Evolutionary conservation across 2,797 vertebrate genomes (phyloP), one percentile per base, ranked within the genome.

Genomic region (Sebastiscus tertius): DNA sequence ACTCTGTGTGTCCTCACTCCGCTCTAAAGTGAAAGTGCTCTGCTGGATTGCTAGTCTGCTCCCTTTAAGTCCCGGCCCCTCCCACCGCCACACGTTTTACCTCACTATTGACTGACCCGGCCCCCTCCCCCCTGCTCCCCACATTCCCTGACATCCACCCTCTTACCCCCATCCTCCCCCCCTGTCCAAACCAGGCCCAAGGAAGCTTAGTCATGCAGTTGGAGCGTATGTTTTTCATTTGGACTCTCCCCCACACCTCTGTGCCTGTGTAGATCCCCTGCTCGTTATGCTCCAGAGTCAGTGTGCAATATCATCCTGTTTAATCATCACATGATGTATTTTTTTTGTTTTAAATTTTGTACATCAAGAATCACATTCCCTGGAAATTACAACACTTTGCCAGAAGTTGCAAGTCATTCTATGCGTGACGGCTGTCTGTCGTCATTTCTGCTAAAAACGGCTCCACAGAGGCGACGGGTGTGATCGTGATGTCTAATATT

Each of bases 21-120:
- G 29, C 89, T 91, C 92, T 52, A 96, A 96, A 96, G 95, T 96
- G 94, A 95, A 96, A 95, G 94, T 94, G 93, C 90, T 92, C 8
- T 22, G 78, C 84, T 88, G 81, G 84, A 88, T 88, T 84, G 90
- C 84, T 77, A 52, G 88, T 84, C 87, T 92, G 91, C 93, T 92
- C 92, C 87, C 90, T 94, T 91, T 93, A 94, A 93, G 90, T 92
- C 81, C 72, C 79, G 4, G 94, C 90, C 93, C 93, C 93, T 94
- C 94, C 94, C 93, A 93, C 87, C 22, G 36, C 81, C 88, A 93
- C 90, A 94, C 90, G 90, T 91, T 93, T 93, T 94, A 94, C 92
- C 93, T 95, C 92, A 86, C 90, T 88, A 94, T 92, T 94, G 91
- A 94, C 88, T 75, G 86, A 87, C 90, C 93, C 86, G 27, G 77